Percentiles rank a stretch among this genome's conserved stretches.
Evolutionary conservation across 2,888 invertebrate species (phyloP).

Genomic region (Crocallis elinguaria): DNA sequence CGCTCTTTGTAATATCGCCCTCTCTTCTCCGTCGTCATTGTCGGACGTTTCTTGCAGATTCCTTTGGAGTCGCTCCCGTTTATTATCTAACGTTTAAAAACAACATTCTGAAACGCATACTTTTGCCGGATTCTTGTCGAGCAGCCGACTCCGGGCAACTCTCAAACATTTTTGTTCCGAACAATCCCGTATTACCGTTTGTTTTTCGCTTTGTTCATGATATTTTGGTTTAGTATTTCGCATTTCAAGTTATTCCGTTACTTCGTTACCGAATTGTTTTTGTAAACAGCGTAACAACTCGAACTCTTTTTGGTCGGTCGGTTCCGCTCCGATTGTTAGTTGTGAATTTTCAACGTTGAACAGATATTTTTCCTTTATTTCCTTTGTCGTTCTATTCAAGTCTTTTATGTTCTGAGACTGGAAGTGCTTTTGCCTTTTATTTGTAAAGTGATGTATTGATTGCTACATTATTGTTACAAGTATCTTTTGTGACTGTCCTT

Average conservation of each 20-base stretch:
- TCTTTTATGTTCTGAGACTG: constrained; percentile 21
- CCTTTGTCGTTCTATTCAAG: constrained; percentile 27
- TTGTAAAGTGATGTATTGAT: constrained; percentile 26
- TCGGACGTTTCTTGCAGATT: constrained; percentile 35
- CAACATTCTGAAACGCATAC: constrained; percentile 54
- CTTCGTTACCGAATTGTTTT: constrained; percentile 66
- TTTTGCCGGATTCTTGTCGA: constrained; percentile 54
- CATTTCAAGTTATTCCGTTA: constrained; percentile 64
- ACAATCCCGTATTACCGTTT: constrained; percentile 61
- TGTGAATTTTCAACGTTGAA: constrained; percentile 34
- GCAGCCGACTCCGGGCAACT: constrained; percentile 44
- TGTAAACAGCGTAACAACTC: constrained; percentile 56
- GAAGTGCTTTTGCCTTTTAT: constrained; percentile 20
- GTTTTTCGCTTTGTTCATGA: constrained; percentile 66
- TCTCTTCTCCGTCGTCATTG: constrained; percentile 27
- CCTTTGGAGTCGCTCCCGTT: constrained; percentile 35
- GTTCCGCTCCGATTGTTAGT: constrained; percentile 39
- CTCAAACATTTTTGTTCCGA: constrained; percentile 59
- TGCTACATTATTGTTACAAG: constrained; percentile 24
- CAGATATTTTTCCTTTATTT: constrained; percentile 37
- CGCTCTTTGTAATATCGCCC: constrained; percentile 37
- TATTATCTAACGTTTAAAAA: constrained; percentile 49
- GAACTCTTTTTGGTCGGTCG: constrained; percentile 47
- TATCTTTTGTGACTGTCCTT: constrained; percentile 8
- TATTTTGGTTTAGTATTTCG: constrained; percentile 62